phyloP scores from a whole-genome alignment of 64 coral and sea anemone species.

The Actinia equina region DNA sequence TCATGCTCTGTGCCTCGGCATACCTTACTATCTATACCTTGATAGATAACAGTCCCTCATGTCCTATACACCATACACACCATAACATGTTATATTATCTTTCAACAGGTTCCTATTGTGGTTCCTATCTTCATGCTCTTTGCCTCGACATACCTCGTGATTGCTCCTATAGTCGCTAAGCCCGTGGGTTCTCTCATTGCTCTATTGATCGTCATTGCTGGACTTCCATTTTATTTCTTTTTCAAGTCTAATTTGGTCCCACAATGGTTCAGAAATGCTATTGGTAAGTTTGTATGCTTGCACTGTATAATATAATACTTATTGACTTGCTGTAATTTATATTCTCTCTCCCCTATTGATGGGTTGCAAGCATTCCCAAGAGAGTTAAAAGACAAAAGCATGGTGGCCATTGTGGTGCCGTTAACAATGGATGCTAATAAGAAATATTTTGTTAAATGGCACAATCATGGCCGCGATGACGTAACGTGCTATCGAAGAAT shows the following conservation, averaged over 20 bases:
- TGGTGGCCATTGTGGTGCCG: too few relatives aligned
- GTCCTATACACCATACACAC: too few relatives aligned
- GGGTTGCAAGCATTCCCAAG: too few relatives aligned
- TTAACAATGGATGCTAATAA: too few relatives aligned
- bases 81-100: background rate
- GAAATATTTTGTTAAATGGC: too few relatives aligned
- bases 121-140: constrained; percentile 23
- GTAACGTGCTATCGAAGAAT: too few relatives aligned
- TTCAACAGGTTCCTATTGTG: background rate
- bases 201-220: constrained; percentile 3
- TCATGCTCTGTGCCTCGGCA: background rate
- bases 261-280: background rate
- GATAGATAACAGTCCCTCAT: background rate
- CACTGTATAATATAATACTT: too few relatives aligned
- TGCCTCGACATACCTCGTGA: constrained; percentile 22
- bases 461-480: too few relatives aligned
- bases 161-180: constrained; percentile 11
- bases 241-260: constrained; percentile 22
- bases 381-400: too few relatives aligned
- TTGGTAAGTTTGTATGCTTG: background rate
- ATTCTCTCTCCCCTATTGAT: too few relatives aligned
- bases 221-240: constrained; percentile 35
- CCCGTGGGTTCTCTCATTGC: constrained; percentile 25
- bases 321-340: too few relatives aligned
- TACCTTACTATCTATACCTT: too few relatives aligned